Percentiles rank a stretch among this genome's conserved stretches.
Conservation (phyloP, 1,140 invertebrate genomes). For the Ooceraea biroi region DNA sequence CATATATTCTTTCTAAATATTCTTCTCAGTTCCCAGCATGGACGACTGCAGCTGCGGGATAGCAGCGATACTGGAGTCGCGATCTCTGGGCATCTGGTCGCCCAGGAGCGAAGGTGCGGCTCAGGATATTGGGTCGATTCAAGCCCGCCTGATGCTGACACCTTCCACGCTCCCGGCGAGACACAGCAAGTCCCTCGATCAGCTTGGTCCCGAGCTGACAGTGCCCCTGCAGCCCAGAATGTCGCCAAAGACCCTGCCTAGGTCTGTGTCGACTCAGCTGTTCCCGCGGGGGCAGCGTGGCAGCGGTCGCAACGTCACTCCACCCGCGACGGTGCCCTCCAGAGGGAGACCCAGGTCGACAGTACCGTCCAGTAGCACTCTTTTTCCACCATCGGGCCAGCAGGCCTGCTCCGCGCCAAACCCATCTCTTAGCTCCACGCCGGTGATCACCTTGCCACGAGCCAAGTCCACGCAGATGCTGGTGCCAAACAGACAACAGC, state of each 20-base stretch:
- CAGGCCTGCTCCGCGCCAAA: conserved; percentile 83
- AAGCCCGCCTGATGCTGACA: conserved; percentile 77
- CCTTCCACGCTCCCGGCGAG: conserved; percentile 88
- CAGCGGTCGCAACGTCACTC: conserved; percentile 73
- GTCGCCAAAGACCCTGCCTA: conserved; percentile 81
- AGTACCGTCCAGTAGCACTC: conserved; percentile 80
- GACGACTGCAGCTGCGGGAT: conserved; percentile 88
- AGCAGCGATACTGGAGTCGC: conserved; percentile 85
- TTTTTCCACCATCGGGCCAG: conserved; percentile 78
- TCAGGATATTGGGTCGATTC: conserved; percentile 78
- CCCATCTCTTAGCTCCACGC: conserved; percentile 80
- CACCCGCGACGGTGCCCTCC: conserved; percentile 83
- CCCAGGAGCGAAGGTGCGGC: conserved; percentile 82
- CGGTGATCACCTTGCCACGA: conserved; percentile 80
- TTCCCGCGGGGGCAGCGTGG: conserved; percentile 76
- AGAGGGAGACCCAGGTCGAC: conserved; percentile 81
- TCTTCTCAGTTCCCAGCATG: conserved; percentile 77
- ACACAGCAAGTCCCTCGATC: conserved; percentile 93
- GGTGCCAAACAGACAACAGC: conserved; percentile 73
- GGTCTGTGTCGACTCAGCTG: conserved; percentile 84
- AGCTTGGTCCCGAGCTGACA: conserved; percentile 86
- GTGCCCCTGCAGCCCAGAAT: conserved; percentile 75
- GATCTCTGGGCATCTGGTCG: conserved; percentile 82
- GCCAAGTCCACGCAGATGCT: conserved; percentile 84
- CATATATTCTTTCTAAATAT: neutral